Evolutionary conservation across 2,888 invertebrate genomes (phyloP).

Genomic region (Artemia sinica): DNA sequence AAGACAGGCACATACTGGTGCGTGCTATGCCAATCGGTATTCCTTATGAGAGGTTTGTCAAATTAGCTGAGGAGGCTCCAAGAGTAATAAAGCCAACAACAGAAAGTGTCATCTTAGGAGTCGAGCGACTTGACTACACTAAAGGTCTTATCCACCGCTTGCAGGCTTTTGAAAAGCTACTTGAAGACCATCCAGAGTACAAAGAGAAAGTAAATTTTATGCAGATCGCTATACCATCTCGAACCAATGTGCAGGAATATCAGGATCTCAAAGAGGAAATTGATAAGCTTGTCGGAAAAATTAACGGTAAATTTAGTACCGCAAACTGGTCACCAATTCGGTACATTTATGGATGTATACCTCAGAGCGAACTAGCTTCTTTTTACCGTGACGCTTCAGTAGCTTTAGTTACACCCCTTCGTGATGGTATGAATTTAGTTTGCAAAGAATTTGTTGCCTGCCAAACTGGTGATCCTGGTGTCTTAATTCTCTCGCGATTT

Average conservation of each 20-base stretch:
- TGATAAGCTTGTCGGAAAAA: conserved; percentile 33
- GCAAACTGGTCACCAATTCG: conserved; percentile 35
- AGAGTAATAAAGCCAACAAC: conserved; percentile 27
- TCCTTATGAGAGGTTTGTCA: conserved; percentile 61
- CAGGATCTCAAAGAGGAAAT: conserved; percentile 34
- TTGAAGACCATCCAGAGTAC: conserved; percentile 33
- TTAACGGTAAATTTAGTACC: conserved; percentile 34
- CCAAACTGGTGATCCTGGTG: conserved; percentile 42
- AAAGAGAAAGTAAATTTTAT: conserved; percentile 32
- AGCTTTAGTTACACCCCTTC: conserved; percentile 33
- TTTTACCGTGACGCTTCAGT: conserved; percentile 34
- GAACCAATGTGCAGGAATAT: conserved; percentile 34
- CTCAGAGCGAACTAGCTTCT: conserved; percentile 31
- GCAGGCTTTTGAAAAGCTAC: conserved; percentile 31
- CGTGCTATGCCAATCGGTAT: conserved; percentile 74
- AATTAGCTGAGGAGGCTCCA: conserved; percentile 46
- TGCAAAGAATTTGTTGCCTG: conserved; percentile 36
- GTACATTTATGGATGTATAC: conserved; percentile 34
- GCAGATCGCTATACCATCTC: conserved; percentile 33
- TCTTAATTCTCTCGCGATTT: conserved; percentile 74
- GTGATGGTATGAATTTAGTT: conserved; percentile 36
- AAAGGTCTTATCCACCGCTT: conserved; percentile 33
- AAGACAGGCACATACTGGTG: conserved; percentile 63
- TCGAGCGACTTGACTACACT: conserved; percentile 33
- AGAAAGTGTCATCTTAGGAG: conserved; percentile 32